Conservation (phyloP, 2,797 vertebrate genomes). For the Kryptopterus vitreolus region DNA sequence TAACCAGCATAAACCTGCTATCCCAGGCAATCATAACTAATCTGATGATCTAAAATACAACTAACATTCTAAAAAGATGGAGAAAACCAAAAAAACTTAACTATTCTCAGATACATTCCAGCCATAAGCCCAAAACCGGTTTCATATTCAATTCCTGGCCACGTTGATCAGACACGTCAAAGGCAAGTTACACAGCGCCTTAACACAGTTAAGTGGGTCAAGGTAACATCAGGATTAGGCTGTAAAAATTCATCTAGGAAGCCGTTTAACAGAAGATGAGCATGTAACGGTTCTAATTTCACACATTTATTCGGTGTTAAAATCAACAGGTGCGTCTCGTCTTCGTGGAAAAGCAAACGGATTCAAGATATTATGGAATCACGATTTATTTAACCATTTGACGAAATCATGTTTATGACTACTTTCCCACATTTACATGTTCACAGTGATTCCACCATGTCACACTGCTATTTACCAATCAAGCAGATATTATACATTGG, state of each 20-base stretch:
- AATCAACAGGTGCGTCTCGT: neutral
- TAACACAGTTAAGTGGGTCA: conserved; percentile 33
- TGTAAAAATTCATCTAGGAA: neutral
- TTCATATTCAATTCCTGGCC: neutral
- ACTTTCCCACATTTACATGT: neutral
- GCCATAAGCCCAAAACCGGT: neutral
- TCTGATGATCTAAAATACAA: neutral
- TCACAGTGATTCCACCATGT: neutral
- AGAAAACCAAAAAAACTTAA: neutral
- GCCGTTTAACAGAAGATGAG: neutral
- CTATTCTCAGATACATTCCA: neutral
- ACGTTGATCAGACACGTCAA: neutral
- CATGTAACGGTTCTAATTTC: neutral
- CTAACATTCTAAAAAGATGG: too few relatives aligned
- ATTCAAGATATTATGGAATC: neutral
- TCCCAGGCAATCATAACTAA: too few relatives aligned
- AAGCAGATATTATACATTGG: neutral
- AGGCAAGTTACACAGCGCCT: neutral
- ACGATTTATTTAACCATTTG: neutral
- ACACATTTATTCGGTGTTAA: neutral
- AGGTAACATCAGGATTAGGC: conserved; percentile 1
- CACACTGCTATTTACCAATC: neutral
- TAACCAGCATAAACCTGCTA: neutral
- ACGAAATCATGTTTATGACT: neutral
- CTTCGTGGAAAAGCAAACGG: neutral